Conservation (phyloP, 92 coral and sea anemone species). For the Pocillopora grandis region DNA sequence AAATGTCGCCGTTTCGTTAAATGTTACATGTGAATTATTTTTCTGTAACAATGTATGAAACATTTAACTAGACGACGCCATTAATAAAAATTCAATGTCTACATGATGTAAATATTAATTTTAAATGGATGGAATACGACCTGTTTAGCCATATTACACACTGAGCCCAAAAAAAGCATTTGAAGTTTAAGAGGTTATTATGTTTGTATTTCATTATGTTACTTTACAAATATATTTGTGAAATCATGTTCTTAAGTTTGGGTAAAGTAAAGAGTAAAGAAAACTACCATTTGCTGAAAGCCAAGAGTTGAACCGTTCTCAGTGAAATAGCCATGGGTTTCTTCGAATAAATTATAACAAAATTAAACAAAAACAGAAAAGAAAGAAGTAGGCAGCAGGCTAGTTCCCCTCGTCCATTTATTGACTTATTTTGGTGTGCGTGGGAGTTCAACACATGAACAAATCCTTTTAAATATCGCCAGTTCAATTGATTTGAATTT, state of each 20-base stretch:
- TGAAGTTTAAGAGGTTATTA: too few species aligned
- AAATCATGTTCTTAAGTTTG: background rate
- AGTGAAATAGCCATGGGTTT: background rate
- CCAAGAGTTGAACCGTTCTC: background rate
- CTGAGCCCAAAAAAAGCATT: too few species aligned
- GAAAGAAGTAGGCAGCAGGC: background rate
- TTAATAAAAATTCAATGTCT: too few species aligned
- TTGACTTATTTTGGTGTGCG: background rate
- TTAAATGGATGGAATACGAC: too few species aligned
- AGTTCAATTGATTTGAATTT: background rate
- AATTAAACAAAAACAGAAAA: background rate
- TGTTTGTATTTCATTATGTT: background rate
- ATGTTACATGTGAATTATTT: too few species aligned
- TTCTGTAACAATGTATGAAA: too few species aligned
- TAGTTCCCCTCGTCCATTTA: background rate
- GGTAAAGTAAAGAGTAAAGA: background rate
- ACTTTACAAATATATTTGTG: background rate
- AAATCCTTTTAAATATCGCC: background rate
- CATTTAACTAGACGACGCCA: too few species aligned
- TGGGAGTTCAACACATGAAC: conserved; percentile 1
- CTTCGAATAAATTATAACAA: too few species aligned
- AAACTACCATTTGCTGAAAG: background rate
- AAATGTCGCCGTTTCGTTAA: too few species aligned
- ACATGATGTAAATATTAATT: too few species aligned
- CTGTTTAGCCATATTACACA: too few species aligned